phyloP scores from a whole-genome alignment of 2,113 vertebrate species.

The Trinectes maculatus region DNA sequence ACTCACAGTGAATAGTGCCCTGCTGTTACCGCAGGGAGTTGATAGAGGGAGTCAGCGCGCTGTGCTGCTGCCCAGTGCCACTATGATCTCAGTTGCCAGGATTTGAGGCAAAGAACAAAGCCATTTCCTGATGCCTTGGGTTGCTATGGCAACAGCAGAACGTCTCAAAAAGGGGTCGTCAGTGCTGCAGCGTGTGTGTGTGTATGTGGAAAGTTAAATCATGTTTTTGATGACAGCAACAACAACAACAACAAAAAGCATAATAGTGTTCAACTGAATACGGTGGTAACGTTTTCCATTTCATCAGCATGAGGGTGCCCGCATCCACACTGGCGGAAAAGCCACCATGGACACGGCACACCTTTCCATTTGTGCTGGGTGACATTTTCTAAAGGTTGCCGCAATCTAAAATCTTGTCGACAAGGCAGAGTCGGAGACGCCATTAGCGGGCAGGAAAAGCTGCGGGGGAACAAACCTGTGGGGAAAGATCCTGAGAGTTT shows the following conservation, averaged over 20 bases:
- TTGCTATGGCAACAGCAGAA: conserved; percentile 57
- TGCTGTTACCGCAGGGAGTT: conserved; percentile 57
- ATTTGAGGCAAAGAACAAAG: conserved; percentile 43
- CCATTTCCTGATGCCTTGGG: conserved; percentile 62
- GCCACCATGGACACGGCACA: conserved; percentile 13
- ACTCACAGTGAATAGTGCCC: conserved; percentile 37
- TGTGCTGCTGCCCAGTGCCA: conserved; percentile 13
- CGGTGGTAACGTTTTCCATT: conserved; percentile 22
- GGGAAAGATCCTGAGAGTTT: neutral
- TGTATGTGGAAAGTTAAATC: conserved; percentile 19
- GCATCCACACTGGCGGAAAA: conserved; percentile 3
- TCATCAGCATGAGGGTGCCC: conserved; percentile 1
- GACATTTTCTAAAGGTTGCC: conserved; percentile 65
- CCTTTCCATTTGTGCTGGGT: conserved; percentile 23
- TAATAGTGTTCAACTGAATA: neutral
- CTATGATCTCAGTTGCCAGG: conserved; percentile 58
- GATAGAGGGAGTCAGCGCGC: conserved; percentile 74
- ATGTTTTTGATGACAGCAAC: conserved; percentile 29
- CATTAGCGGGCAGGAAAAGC: conserved; percentile 4
- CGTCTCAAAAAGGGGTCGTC: conserved; percentile 2
- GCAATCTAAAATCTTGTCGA: conserved; percentile 42
- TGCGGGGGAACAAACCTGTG: conserved; percentile 1
- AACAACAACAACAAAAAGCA: conserved; percentile 13
- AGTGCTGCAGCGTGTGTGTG: conserved; percentile 6
- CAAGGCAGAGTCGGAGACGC: conserved; percentile 12